Percentiles rank a stretch among this genome's conserved stretches.
Evolutionary conservation across 2,113 vertebrate genomes (phyloP).

Genomic region (Pandion haliaetus): DNA sequence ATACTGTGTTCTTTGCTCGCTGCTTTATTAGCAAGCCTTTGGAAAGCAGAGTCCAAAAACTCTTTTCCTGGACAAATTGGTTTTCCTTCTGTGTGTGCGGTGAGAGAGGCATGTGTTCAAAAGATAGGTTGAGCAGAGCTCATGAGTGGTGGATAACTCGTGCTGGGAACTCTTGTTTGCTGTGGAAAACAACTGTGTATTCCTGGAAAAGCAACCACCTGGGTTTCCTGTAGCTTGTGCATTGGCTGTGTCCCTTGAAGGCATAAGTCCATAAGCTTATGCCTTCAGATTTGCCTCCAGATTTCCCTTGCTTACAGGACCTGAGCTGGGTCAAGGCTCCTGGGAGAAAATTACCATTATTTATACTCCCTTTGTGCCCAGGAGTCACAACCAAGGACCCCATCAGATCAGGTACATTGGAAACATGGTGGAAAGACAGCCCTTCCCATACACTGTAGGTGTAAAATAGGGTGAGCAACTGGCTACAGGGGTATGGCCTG

Average conservation of each 20-base stretch:
- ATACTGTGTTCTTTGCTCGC: not conserved
- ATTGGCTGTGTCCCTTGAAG: not conserved
- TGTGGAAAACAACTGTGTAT: not conserved
- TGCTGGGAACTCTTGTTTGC: not conserved
- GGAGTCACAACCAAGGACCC: not conserved
- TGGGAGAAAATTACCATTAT: not conserved
- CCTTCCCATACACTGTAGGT: fast-evolving
- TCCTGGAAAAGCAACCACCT: not conserved
- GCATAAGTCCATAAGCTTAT: not conserved
- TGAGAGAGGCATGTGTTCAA: not conserved
- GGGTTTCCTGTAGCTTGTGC: not conserved
- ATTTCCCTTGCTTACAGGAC: not conserved
- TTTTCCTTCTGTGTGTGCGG: not conserved
- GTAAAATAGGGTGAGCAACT: not conserved
- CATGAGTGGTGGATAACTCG: not conserved
- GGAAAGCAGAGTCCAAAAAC: not conserved
- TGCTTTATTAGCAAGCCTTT: slow-evolving; percentile 2
- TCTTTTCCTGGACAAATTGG: not conserved
- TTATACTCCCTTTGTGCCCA: not conserved
- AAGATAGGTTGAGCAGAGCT: not conserved
- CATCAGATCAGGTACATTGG: not conserved
- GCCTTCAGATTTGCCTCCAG: not conserved
- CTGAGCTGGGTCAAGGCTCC: not conserved
- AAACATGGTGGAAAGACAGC: not conserved
- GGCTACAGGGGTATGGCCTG: not conserved